Conservation (phyloP, 2,888 invertebrate species). For the Protonemura montana region DNA sequence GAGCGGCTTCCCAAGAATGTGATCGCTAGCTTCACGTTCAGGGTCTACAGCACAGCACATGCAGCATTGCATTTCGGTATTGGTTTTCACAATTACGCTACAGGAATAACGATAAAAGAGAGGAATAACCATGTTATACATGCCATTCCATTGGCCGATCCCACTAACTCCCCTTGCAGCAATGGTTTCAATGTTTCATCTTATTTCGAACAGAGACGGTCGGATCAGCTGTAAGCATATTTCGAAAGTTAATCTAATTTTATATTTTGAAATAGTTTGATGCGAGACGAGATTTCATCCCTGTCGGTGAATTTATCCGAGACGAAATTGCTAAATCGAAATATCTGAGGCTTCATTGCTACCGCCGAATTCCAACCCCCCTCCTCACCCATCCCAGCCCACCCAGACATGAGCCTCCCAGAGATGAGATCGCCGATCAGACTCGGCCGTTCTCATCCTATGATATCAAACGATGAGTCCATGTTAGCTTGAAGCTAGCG, state of each 20-base stretch:
- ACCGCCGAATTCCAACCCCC: slow-evolving; percentile 18
- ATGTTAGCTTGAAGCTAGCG: neutral
- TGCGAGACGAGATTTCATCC: slow-evolving; percentile 12
- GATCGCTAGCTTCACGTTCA: no score
- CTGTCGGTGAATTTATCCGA: slow-evolving; percentile 7
- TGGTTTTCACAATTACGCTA: neutral
- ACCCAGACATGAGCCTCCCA: neutral
- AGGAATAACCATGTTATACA: neutral
- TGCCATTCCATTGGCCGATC: neutral
- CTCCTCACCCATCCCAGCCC: neutral
- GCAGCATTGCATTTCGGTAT: neutral
- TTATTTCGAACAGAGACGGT: neutral
- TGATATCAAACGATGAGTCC: neutral
- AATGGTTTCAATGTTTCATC: neutral
- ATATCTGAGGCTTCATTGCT: slow-evolving; percentile 7
- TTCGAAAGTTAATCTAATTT: slow-evolving; percentile 12
- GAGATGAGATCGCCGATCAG: neutral
- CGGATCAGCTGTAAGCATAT: slow-evolving; percentile 5
- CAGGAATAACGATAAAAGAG: neutral
- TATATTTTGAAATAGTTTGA: slow-evolving; percentile 12
- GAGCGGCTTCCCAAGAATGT: no score
- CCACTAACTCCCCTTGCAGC: neutral
- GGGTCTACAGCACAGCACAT: no score
- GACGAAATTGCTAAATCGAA: neutral
- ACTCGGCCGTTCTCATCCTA: neutral